Conservation (phyloP, 2,113 vertebrate species). For the Aleadryas rufinucha region DNA sequence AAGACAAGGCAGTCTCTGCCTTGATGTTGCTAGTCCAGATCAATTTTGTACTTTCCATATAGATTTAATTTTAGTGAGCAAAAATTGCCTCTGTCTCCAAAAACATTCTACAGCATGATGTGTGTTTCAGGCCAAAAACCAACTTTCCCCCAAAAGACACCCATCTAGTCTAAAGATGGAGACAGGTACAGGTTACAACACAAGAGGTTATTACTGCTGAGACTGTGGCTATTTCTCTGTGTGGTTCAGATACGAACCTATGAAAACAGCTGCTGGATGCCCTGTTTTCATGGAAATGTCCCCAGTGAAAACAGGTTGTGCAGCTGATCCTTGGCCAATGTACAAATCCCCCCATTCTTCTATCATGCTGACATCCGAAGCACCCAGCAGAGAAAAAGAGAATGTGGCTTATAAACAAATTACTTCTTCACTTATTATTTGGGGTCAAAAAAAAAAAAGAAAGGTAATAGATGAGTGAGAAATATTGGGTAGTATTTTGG, state of each 20-base stretch:
- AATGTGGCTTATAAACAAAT: conserved; percentile 23
- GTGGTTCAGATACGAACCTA: neutral
- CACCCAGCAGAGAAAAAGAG: neutral
- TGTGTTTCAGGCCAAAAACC: neutral
- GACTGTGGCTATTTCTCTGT: neutral
- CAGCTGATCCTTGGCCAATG: neutral
- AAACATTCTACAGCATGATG: neutral
- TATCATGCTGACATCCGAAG: neutral
- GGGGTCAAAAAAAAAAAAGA: neutral
- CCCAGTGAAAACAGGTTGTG: accelerated
- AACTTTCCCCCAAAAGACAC: neutral
- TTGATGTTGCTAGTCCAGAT: neutral
- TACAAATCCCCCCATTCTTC: neutral
- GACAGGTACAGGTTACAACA: neutral
- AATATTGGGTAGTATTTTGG: neutral
- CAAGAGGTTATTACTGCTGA: neutral
- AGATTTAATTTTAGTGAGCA: neutral
- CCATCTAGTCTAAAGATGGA: neutral
- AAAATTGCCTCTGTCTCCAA: neutral
- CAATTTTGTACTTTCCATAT: neutral
- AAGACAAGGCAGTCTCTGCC: neutral
- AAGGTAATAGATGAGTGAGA: neutral
- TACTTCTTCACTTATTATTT: neutral
- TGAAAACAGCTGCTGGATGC: neutral
- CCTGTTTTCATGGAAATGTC: neutral